Percentiles rank a stretch among this genome's conserved stretches.
phyloP scores from a whole-genome alignment of 2,888 invertebrate genomes.

The Mythimna pallens region DNA sequence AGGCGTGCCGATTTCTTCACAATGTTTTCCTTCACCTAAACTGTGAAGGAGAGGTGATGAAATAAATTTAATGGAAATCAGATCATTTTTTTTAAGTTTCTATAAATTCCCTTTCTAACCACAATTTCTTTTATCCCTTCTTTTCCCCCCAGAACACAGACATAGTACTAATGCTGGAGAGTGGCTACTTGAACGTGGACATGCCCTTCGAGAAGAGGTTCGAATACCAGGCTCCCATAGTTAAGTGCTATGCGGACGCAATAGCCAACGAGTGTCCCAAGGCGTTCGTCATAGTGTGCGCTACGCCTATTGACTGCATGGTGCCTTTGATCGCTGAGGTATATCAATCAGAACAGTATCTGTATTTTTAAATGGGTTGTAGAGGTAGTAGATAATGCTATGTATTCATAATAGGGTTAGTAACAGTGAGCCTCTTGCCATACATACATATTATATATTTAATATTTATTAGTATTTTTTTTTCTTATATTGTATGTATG shows the following conservation, averaged over 20 bases:
- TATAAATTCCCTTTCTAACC: constrained; percentile 5
- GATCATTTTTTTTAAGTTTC: background rate
- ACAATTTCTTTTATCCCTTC: constrained; percentile 1
- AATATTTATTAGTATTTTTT: too few species aligned
- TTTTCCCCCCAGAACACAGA: constrained; percentile 79
- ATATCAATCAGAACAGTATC: background rate
- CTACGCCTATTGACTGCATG: constrained; percentile 90
- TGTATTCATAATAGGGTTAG: background rate
- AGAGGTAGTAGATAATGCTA: background rate
- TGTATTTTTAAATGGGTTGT: background rate
- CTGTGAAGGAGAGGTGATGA: too few species aligned
- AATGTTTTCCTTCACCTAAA: too few species aligned
- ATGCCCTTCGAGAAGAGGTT: constrained; percentile 82
- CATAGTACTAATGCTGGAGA: constrained; percentile 85
- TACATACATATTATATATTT: too few species aligned
- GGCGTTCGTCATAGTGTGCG: constrained; percentile 88
- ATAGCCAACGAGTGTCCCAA: constrained; percentile 89
- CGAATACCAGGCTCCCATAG: constrained; percentile 80
- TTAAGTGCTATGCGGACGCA: constrained; percentile 85
- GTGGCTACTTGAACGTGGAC: constrained; percentile 73
- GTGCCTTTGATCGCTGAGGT: constrained; percentile 89
- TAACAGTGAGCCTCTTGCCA: background rate
- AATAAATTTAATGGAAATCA: too few species aligned
- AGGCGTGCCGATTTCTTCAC: too few species aligned
- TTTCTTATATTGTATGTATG: too few species aligned